Evolutionary conservation across 2,113 vertebrate species (phyloP).

Genomic region (Pyrgilauda ruficollis): DNA sequence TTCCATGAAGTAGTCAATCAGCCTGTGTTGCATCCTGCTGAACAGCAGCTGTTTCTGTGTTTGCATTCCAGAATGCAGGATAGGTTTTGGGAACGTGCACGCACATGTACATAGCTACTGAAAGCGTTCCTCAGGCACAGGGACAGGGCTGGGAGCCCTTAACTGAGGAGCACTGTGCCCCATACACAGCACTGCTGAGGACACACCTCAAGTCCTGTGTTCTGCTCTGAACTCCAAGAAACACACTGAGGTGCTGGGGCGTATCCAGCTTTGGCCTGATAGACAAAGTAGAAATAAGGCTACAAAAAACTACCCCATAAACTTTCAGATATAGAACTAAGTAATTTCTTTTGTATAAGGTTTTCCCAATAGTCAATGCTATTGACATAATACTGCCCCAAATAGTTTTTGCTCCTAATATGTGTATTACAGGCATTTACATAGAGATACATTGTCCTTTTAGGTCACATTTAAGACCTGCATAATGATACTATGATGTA

Average conservation of each 20-base stretch:
- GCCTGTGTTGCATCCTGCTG: neutral
- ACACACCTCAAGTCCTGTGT: neutral
- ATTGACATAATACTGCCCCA: neutral
- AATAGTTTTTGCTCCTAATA: neutral
- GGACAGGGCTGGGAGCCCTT: neutral
- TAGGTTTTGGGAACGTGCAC: neutral
- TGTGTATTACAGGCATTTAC: neutral
- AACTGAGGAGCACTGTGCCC: neutral
- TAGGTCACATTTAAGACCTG: neutral
- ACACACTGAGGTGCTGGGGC: neutral
- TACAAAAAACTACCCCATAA: neutral
- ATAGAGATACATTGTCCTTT: neutral
- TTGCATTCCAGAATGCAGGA: constrained; percentile 37
- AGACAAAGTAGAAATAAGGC: neutral
- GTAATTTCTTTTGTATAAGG: neutral
- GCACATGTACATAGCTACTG: neutral
- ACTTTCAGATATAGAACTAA: neutral
- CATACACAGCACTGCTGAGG: neutral
- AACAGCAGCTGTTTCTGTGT: neutral
- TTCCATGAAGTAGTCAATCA: neutral
- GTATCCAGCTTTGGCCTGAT: neutral
- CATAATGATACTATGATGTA: neutral
- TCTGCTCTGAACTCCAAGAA: neutral
- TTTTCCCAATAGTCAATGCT: neutral
- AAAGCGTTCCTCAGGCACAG: neutral